phyloP scores from a whole-genome alignment of 1,140 invertebrate species.

The Halictus rubicundus region DNA sequence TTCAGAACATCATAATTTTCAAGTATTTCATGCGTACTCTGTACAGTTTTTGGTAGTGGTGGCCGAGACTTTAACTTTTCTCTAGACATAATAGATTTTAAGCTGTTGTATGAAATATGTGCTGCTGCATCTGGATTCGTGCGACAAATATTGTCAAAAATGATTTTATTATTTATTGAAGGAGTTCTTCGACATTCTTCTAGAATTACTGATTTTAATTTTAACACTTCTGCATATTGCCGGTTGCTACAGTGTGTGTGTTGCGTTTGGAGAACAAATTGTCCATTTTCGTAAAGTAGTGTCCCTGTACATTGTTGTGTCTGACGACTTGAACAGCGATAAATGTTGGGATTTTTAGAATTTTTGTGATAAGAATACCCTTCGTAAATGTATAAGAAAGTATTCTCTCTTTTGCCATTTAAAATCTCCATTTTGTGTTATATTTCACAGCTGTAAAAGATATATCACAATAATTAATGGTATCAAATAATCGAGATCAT shows the following conservation, averaged over 20 bases:
- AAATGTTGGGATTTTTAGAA: not conserved
- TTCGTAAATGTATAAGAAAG: not conserved
- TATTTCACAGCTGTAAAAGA: no score
- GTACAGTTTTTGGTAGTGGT: not conserved
- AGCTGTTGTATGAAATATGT: not conserved
- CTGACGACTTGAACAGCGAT: not conserved
- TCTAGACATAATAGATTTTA: slow-evolving; percentile 2
- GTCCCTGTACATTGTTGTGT: not conserved
- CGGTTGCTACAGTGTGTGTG: not conserved
- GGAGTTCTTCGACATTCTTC: not conserved
- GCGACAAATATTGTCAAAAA: not conserved
- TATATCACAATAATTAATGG: no score
- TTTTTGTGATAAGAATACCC: not conserved
- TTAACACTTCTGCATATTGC: not conserved
- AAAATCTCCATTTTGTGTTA: no score
- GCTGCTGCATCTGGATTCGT: not conserved
- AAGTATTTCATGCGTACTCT: not conserved
- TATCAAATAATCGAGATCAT: no score
- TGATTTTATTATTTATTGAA: not conserved
- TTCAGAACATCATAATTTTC: not conserved
- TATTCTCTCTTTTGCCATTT: not conserved
- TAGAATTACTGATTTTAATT: not conserved
- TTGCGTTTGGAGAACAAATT: not conserved
- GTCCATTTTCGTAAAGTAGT: not conserved
- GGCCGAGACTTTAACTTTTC: not conserved